Evolutionary conservation across 92 coral and sea anemone genomes (phyloP), one percentile per base, ranked within the genome.

Genomic region (Palythoa heliodiscus): DNA sequence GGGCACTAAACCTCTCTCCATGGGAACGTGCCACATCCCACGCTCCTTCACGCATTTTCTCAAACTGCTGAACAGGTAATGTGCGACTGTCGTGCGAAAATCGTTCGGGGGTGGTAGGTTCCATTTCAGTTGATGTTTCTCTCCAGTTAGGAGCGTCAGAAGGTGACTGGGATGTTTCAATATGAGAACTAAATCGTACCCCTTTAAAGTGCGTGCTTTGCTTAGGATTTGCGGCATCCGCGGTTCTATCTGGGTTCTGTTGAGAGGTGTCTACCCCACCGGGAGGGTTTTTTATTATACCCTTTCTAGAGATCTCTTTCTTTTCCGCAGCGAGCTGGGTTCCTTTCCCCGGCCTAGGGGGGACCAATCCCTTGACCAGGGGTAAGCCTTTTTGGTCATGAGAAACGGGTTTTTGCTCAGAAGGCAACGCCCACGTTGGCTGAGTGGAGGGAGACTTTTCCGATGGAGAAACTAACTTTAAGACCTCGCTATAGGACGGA

Each of bases 101-200:
- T 22, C 3, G 84, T 52, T 43, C 40, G 71, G 71, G 3, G 29
- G 17, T 40, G 20, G 6, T 13, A 10, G 55, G 43, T 63, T 79
- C 73, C 13, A 7, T 9, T n/a, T 61, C 58, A 11, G 13, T 20
- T 13, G 73, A 2, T 9, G 16, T 5, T 22, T 79, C 71, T 79
- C 73, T 79, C 84, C 84, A 79, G 53, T 79, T 61, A 11, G 47
- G 20, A 10, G 74, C 63, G 12, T 80, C 73, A 0, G 74, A 52
- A 39, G 84, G 61, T 48, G 43, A 40, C 4, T 43, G 61, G 40
- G 24, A 29, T 7, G 52, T 40, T 66, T 79, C 84, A 66, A 80
- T 38, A 80, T 66, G 74, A 3, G 84, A 48, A 23, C 84, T 80
- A 80, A 80, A 80, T 19, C 84, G 72, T 20, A 66, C 84, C 11